phyloP scores from a whole-genome alignment of 1,140 invertebrate genomes.

The Apis cerana region DNA sequence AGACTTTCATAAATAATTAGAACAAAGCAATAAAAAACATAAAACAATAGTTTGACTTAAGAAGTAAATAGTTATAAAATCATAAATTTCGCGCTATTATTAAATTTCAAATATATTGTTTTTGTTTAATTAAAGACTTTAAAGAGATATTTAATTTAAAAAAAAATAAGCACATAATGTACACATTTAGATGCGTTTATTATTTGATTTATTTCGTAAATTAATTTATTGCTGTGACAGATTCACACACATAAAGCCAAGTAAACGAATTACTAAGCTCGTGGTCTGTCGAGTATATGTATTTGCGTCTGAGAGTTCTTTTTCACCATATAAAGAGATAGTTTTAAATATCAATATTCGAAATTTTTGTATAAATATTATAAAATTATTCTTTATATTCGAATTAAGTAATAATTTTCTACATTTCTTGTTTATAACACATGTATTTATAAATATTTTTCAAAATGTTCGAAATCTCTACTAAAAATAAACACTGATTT shows the following conservation, averaged over 20 bases:
- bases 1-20: slow-evolving; percentile 6
- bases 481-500: slow-evolving; percentile 69
- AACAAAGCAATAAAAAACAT: slow-evolving; percentile 16
- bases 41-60: slow-evolving; percentile 14
- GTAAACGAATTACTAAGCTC: slow-evolving; percentile 32
- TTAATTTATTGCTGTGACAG: slow-evolving; percentile 20
- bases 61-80: background rate
- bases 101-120: slow-evolving; percentile 26
- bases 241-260: slow-evolving; percentile 10
- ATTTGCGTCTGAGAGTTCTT: slow-evolving; percentile 15
- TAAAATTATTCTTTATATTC: background rate
- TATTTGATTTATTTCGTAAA: background rate
- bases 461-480: slow-evolving; percentile 39
- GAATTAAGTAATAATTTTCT: background rate
- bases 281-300: slow-evolving; percentile 8
- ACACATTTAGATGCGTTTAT: background rate
- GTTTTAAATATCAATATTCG: slow-evolving; percentile 12
- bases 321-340: slow-evolving; percentile 27
- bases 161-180: background rate
- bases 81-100: slow-evolving; percentile 24
- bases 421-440: slow-evolving; percentile 18
- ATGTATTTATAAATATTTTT: slow-evolving; percentile 41
- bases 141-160: slow-evolving; percentile 5
- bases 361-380: background rate
- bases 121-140: background rate